Percentiles rank a stretch among this genome's conserved stretches.
These are phyloP conservation scores for Eulemur rubriventer DNA, from an alignment of 2,797 vertebrate species.

Conservation along the genomic window DNA sequence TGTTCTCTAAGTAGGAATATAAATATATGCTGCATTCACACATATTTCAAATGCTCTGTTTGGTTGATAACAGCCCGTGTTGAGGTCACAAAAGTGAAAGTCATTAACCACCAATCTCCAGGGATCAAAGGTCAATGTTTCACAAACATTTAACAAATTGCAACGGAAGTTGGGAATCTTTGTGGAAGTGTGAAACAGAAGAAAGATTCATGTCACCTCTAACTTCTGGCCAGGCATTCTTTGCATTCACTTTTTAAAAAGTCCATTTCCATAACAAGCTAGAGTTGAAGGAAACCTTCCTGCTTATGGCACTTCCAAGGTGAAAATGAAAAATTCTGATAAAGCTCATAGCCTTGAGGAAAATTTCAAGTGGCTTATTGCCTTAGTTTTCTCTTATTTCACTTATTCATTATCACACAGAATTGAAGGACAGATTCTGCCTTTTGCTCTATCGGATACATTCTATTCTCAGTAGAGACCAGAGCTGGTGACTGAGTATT, in stretches of 20 bases:
- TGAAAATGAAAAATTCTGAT: slow-evolving; percentile 64
- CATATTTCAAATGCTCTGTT: background rate
- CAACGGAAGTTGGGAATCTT: background rate
- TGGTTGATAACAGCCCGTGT: background rate
- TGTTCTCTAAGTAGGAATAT: background rate
- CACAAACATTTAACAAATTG: background rate
- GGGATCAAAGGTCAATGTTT: slow-evolving; percentile 7
- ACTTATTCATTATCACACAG: background rate
- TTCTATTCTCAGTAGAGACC: slow-evolving; percentile 29
- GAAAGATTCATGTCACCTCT: background rate
- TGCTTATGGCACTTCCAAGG: background rate
- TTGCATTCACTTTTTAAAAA: slow-evolving; percentile 29
- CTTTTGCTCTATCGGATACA: slow-evolving; percentile 39
- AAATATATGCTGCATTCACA: background rate
- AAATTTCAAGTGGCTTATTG: slow-evolving; percentile 56
- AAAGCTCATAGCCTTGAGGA: slow-evolving; percentile 58
- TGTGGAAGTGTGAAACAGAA: background rate
- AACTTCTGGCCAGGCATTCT: background rate
- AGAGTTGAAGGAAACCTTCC: slow-evolving; percentile 26
- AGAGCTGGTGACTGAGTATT: background rate
- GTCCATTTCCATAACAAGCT: background rate
- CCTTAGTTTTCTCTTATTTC: slow-evolving; percentile 50
- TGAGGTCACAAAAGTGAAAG: background rate
- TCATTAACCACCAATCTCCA: background rate
- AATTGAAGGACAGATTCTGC: slow-evolving; percentile 57